Base-by-base conservation (phyloP, 2,797 vertebrate species). In the Sebastiscus albofasciatus region DNA sequence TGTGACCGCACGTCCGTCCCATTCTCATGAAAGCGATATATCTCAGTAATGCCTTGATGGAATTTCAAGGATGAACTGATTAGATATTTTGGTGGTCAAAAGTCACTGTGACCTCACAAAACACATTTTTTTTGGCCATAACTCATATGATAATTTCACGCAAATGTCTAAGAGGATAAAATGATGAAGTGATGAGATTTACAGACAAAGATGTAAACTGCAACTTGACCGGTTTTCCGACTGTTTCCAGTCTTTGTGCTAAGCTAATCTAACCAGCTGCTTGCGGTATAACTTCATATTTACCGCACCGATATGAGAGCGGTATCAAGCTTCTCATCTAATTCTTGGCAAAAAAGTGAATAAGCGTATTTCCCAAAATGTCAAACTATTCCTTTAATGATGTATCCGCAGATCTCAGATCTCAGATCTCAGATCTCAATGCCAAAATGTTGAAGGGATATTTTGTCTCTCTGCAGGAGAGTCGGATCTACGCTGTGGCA, bases 401-500 rank as follows among this genome's bases (percentile, higher is more conserved):
- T 61, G 64, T 31, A 24, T 59, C 31, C 4, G 13, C 14, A 46
- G 26, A 29, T 9, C 33, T 33, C 33, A 34, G 33, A 34, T 34
- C 33, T 34, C 36, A 39, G 39, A 42, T 14, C 39, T 42, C 39
- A 64, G 5, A 8, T 69, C 31, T 59, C 10, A 27, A 0, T 16
- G 26, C 26, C 54, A 56, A 31, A 16, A 29, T 42, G 18, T 16
- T 64, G n/a, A 18, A 34, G 3, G 4, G 72, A 39, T 54, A 13
- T 65, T 68, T 79, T 31, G 56, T 62, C 5, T 69, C 58, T 55
- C 90, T 96, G 59, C 93, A 99, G 98, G 98, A 99, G 92, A 97
- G 97, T 89, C 96, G 97, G 27, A 99, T 99, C 89, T 99, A 99
- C 2, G 97, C 97, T 0, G 96, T 99, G 83, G 98, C 98, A 11